These are phyloP conservation scores for Ageneiosus marmoratus DNA, from an alignment of 2,113 vertebrate genomes.

Conservation along the genomic window DNA sequence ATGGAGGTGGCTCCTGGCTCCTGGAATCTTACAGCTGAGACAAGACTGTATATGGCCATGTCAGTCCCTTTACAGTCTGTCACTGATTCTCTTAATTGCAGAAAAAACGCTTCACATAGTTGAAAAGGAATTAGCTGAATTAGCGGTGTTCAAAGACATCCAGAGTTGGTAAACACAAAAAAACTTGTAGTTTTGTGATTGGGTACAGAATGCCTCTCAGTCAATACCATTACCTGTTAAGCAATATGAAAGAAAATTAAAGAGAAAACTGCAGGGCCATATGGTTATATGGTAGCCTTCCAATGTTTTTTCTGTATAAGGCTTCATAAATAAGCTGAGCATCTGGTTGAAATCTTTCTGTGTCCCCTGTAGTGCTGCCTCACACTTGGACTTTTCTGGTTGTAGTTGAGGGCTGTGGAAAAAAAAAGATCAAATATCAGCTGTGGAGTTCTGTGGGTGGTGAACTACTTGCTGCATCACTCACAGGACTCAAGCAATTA, in stretches of 20 bases:
- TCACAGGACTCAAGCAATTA: not conserved
- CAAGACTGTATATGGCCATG: constrained; percentile 14
- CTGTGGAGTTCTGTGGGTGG: not conserved
- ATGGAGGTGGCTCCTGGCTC: constrained; percentile 43
- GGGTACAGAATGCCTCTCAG: not conserved
- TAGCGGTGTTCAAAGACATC: constrained; percentile 50
- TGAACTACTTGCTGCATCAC: not conserved
- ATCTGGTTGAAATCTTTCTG: not conserved
- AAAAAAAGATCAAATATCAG: constrained; percentile 11
- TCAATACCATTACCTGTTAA: constrained; percentile 1
- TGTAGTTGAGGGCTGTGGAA: not conserved
- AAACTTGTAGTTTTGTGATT: constrained; percentile 26
- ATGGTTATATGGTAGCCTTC: too few species aligned
- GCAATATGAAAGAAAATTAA: constrained; percentile 24
- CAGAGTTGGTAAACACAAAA: constrained; percentile 66
- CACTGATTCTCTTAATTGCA: constrained; percentile 63
- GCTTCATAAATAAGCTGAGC: constrained; percentile 34
- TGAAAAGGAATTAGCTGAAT: constrained; percentile 53
- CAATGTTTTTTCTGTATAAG: constrained; percentile 18
- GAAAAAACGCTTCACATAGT: constrained; percentile 67
- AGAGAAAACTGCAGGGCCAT: too few species aligned
- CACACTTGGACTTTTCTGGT: not conserved
- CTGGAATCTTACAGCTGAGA: constrained; percentile 30
- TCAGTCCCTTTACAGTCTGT: constrained; percentile 33
- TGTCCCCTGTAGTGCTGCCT: not conserved